These are phyloP conservation scores for Portevinia maculata DNA, from an alignment of 2,888 invertebrate genomes.

Conservation along the genomic window DNA sequence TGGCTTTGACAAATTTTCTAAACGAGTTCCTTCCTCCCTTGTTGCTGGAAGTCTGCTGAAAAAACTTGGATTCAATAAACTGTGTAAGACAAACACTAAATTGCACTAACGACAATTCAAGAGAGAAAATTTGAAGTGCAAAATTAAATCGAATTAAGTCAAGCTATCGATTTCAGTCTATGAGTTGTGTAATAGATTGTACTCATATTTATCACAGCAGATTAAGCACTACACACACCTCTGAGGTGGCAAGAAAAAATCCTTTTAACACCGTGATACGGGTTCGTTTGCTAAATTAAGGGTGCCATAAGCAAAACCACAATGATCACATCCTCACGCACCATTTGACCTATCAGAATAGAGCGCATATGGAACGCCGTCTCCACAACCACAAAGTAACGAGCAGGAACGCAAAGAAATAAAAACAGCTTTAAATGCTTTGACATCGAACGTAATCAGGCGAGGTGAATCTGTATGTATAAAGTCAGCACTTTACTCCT, in stretches of 20 bases:
- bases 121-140: neutral
- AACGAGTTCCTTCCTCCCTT: conserved; percentile 39
- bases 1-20: conserved; percentile 69
- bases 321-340: conserved; percentile 59
- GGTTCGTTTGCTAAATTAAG: conserved; percentile 17
- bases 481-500: conserved; percentile 64
- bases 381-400: neutral
- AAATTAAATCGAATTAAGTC: conserved; percentile 37
- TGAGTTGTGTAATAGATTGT: neutral
- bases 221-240: conserved; percentile 24
- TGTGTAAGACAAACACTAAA: conserved; percentile 63
- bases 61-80: conserved; percentile 50
- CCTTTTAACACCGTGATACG: conserved; percentile 8
- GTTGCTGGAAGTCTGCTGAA: neutral
- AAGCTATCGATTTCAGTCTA: neutral
- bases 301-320: conserved; percentile 48
- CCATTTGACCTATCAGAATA: conserved; percentile 41
- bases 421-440: conserved; percentile 57
- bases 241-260: neutral
- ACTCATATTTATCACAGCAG: conserved; percentile 18
- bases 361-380: conserved; percentile 17
- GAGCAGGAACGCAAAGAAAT: conserved; percentile 1
- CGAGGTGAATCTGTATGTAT: conserved; percentile 67
- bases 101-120: conserved; percentile 27
- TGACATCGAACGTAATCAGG: conserved; percentile 71